Evolutionary conservation across 30 jellyfish, hydroid and myxozoan species (phyloP), one percentile per base, ranked within the genome.

Genomic region (Catostylus mosaicus): DNA sequence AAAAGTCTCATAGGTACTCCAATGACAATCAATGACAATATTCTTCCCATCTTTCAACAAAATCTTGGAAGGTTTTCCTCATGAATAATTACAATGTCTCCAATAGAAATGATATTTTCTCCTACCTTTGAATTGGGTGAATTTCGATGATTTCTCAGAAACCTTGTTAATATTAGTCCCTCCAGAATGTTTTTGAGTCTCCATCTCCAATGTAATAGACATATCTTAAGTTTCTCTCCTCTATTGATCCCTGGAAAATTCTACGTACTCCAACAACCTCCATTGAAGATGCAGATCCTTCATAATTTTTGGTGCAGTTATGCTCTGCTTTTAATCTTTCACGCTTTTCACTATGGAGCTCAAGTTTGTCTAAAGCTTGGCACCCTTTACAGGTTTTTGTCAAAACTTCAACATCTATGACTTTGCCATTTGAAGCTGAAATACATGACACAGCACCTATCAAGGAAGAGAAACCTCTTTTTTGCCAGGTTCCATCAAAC

Each of bases 401-500:
- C 70, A 78, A 10, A 1, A 61, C 51, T 36, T 75, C 87, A 36
- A 38, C 11, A 26, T 75, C 78, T 10, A 75, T 3, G 16, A 34
- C 23, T 61, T 78, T 78, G 68, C 43, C 82, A 31, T 33, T 57
- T 1, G 1, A 27, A n/a, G 70, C 80, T 1, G 89, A 78, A 9
- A 78, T 78, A 11, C 83, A 82, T 8, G 89, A 35, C 7, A 76
- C 88, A 2, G 81, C 81, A 7, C 80, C 88, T 51, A 35, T 65
- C 3, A 76, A 27, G 50, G 89, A 59, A 14, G 89, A 78, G 29
- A 3, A 35, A 20, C 87, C 76, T 31, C 87, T 29, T 35, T 75
- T 75, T 6, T 75, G 87, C 78, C 78, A 78, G 10, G 89, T 78
- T 27, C 89, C 82, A 59, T 78, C 80, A 62, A 78, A 78, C 89